Conservation (phyloP, 2,888 invertebrate species). For the Carpatolechia fugitivella region DNA sequence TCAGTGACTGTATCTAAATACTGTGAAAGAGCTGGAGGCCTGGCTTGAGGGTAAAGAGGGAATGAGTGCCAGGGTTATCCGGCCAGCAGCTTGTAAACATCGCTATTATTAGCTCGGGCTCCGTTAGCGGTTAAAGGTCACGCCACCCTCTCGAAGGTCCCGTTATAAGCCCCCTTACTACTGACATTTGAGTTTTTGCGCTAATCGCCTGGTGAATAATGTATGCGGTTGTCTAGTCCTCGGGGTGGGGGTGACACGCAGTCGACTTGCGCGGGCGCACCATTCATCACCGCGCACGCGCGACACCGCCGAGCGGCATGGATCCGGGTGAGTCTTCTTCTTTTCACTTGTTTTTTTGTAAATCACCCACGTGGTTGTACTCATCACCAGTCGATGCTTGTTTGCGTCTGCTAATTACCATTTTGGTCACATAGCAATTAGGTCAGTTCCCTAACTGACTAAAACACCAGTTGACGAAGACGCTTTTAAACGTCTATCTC, state of each 20-base stretch:
- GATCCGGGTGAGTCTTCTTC: slow-evolving; percentile 48
- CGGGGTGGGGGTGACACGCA: slow-evolving; percentile 16
- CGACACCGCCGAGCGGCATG: slow-evolving; percentile 33
- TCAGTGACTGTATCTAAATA: background rate
- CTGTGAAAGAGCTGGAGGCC: background rate
- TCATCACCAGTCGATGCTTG: background rate
- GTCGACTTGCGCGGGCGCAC: slow-evolving; percentile 28
- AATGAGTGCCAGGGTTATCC: slow-evolving; percentile 8
- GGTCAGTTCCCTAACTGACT: too few species aligned
- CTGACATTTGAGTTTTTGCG: slow-evolving; percentile 63
- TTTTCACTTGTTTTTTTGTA: background rate
- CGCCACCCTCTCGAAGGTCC: slow-evolving; percentile 26
- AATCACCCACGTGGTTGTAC: background rate
- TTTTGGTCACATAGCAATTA: too few species aligned
- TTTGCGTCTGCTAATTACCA: too few species aligned
- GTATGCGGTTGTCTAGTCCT: slow-evolving; percentile 18
- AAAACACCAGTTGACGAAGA: too few species aligned
- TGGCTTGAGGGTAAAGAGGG: background rate
- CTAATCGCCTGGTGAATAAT: slow-evolving; percentile 34
- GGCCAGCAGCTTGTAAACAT: background rate
- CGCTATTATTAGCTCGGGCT: slow-evolving; percentile 14
- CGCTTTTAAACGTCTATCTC: too few species aligned
- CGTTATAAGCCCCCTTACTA: slow-evolving; percentile 32
- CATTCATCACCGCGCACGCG: slow-evolving; percentile 28
- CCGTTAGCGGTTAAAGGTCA: slow-evolving; percentile 18